phyloP scores from a whole-genome alignment of 2,888 invertebrate species.

The Embidobia sp. region DNA sequence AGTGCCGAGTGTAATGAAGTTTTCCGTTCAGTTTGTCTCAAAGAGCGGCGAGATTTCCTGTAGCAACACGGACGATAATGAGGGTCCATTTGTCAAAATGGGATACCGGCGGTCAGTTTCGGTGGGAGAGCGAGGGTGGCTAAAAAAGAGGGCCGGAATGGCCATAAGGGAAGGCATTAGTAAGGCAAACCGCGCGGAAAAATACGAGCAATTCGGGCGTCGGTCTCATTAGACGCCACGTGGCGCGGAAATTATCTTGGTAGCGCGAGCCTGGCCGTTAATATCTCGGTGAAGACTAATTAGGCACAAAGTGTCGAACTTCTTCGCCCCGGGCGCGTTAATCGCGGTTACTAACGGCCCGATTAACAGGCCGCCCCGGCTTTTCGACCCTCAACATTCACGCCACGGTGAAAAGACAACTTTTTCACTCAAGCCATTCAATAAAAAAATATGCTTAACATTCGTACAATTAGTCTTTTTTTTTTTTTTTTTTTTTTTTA shows the following conservation, averaged over 20 bases:
- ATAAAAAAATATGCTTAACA: no score
- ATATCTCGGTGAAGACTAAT: conserved; percentile 72
- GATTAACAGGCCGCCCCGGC: conserved; percentile 47
- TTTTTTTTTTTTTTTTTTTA: no score
- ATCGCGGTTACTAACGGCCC: conserved; percentile 40
- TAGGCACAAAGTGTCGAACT: conserved; percentile 76
- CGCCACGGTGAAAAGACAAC: no score
- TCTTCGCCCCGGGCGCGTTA: conserved; percentile 63
- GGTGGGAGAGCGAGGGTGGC: conserved; percentile 16
- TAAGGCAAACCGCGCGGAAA: conserved; percentile 62
- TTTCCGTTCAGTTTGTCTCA: conserved; percentile 28
- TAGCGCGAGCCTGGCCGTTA: conserved; percentile 66
- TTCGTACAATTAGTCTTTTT: no score
- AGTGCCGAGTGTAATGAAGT: conserved; percentile 10
- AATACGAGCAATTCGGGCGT: conserved; percentile 65
- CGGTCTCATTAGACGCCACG: conserved; percentile 76
- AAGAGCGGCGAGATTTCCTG: conserved; percentile 47
- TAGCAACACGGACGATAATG: conserved; percentile 38
- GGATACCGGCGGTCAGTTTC: conserved; percentile 56
- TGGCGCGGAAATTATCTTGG: conserved; percentile 76
- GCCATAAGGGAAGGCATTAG: conserved; percentile 35
- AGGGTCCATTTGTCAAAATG: conserved; percentile 69
- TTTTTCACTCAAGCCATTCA: no score
- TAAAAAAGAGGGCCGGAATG: conserved; percentile 11
- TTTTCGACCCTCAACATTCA: conserved; percentile 7